Conservation (phyloP, 37 sponge, comb jelly and placozoan genomes). For the Diacarnus erythraeanus region DNA sequence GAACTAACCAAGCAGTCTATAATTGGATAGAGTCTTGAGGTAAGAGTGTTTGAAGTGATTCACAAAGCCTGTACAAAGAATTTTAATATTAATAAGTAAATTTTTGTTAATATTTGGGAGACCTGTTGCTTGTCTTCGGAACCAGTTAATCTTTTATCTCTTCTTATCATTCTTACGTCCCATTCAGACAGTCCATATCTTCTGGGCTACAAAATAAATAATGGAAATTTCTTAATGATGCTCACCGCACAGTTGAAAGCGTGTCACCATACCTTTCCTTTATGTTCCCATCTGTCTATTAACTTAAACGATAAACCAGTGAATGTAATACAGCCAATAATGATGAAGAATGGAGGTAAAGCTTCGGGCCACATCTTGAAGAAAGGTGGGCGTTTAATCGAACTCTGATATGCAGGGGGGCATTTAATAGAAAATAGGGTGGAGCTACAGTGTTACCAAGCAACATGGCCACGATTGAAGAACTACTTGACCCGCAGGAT, state of each 20-base stretch:
- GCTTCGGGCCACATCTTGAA: conserved; percentile 84
- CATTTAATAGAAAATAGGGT: not conserved
- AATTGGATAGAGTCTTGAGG: too few relatives aligned
- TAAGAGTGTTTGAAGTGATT: too few relatives aligned
- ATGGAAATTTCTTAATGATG: not conserved
- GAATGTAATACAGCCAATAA: conserved; percentile 53
- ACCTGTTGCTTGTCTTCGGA: conserved; percentile 67
- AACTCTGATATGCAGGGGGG: not conserved
- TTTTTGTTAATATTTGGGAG: too few relatives aligned
- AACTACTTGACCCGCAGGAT: not conserved
- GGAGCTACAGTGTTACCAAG: not conserved
- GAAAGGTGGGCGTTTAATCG: not conserved
- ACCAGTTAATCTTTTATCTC: conserved; percentile 83
- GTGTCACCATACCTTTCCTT: conserved; percentile 74
- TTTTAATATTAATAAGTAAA: too few relatives aligned
- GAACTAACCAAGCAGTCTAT: too few relatives aligned
- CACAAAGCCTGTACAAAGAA: too few relatives aligned
- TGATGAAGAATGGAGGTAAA: conserved; percentile 73
- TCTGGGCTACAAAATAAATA: conserved; percentile 43
- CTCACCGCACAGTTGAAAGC: not conserved
- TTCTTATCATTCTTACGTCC: conserved; percentile 67
- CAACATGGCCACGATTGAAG: conserved; percentile 32
- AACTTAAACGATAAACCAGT: conserved; percentile 41
- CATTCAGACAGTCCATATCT: conserved; percentile 58
- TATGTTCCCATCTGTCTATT: conserved; percentile 60